phyloP scores from a whole-genome alignment of 1,140 invertebrate genomes.

The Agrilus planipennis region DNA sequence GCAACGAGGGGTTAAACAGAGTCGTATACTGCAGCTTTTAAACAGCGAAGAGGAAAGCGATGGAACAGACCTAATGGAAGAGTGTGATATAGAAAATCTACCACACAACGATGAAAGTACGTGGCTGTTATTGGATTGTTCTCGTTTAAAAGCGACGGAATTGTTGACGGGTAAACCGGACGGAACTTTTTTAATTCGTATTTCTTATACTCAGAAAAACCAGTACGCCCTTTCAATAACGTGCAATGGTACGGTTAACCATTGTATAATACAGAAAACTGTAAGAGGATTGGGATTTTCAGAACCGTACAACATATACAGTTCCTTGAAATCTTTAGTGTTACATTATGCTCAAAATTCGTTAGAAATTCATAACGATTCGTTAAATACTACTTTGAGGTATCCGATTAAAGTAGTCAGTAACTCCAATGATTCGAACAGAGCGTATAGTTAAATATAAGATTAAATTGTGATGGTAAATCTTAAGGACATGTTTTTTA shows the following conservation, averaged over 20 bases:
- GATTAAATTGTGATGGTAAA: conserved; percentile 7
- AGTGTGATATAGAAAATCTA: conserved; percentile 37
- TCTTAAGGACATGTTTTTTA: conserved; percentile 22
- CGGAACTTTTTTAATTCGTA: conserved; percentile 86
- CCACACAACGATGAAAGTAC: conserved; percentile 52
- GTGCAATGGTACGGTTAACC: conserved; percentile 73
- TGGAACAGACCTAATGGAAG: conserved; percentile 33
- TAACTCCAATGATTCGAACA: conserved; percentile 1
- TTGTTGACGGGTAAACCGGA: conserved; percentile 58
- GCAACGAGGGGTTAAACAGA: conserved; percentile 50
- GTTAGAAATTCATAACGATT: conserved; percentile 88
- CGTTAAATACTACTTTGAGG: conserved; percentile 66
- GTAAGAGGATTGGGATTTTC: conserved; percentile 87
- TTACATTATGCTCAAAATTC: conserved; percentile 88
- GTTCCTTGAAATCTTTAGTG: conserved; percentile 71
- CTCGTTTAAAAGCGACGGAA: conserved; percentile 62
- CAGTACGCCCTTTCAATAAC: conserved; percentile 86
- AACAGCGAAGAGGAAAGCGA: conserved; percentile 38
- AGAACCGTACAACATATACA: conserved; percentile 85
- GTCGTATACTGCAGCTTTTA: conserved; percentile 49
- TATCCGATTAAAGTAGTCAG: conserved; percentile 46
- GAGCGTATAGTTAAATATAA: background rate
- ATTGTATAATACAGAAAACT: conserved; percentile 86
- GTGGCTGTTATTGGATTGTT: conserved; percentile 63
- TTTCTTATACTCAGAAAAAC: conserved; percentile 50